These are phyloP conservation scores for Antechinus stuartii DNA, from an alignment of 2,113 vertebrate species.

Conservation along the genomic window DNA sequence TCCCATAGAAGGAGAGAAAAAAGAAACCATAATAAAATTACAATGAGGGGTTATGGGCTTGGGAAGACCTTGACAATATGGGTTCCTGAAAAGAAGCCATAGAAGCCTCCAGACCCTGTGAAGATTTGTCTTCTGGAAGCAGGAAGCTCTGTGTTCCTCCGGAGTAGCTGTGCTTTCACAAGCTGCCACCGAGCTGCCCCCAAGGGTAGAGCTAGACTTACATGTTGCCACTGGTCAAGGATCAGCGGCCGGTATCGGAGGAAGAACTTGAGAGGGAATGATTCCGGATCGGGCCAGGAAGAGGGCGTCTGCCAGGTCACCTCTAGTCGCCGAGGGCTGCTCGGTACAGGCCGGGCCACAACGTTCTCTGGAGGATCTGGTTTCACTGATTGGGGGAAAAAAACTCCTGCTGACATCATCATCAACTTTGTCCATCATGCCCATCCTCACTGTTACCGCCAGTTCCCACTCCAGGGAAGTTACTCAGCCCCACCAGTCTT, in stretches of 20 bases:
- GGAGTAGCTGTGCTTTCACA: neutral
- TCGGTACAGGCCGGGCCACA: slow-evolving; percentile 91
- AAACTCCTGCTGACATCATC: neutral
- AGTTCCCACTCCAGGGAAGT: neutral
- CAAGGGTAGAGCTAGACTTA: slow-evolving; percentile 83
- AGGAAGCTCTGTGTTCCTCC: neutral
- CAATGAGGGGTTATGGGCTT: neutral
- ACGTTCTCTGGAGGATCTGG: slow-evolving; percentile 96
- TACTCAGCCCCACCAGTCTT: neutral
- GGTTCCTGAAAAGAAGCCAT: neutral
- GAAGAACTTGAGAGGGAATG: slow-evolving; percentile 97
- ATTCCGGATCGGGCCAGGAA: slow-evolving; percentile 95
- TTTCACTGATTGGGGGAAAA: slow-evolving; percentile 88
- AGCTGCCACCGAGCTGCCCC: neutral
- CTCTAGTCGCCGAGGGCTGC: slow-evolving; percentile 91
- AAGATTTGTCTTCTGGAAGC: neutral
- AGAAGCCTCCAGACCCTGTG: neutral
- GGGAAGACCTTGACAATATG: neutral
- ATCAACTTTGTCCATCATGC: neutral
- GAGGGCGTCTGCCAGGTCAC: slow-evolving; percentile 96
- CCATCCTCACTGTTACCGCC: neutral
- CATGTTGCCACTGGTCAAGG: slow-evolving; percentile 96
- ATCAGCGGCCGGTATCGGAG: slow-evolving; percentile 96
- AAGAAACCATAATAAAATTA: neutral
- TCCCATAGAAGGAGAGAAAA: no score